Conservation (phyloP, 2,113 vertebrate genomes). For the Trogon surrucura region DNA sequence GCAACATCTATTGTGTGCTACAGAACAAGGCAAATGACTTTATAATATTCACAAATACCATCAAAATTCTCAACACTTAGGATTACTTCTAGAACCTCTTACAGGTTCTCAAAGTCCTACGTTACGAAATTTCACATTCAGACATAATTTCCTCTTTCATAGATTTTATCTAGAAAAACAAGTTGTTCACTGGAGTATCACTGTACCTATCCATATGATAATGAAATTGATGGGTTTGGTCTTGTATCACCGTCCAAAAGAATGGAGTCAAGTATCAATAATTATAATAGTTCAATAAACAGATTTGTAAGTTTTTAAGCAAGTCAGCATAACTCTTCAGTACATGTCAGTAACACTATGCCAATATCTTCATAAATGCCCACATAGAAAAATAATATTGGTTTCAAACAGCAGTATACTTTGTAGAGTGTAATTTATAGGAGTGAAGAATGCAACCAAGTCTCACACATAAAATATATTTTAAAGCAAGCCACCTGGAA, state of each 20-base stretch:
- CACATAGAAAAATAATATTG: not conserved
- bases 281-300: not conserved
- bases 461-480: not conserved
- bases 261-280: not conserved
- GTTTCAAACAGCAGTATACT: not conserved
- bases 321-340: not conserved
- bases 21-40: not conserved
- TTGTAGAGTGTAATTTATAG: not conserved
- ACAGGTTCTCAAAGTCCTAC: not conserved
- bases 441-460: not conserved
- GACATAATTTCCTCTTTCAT: not conserved
- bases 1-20: not conserved
- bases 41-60: not conserved
- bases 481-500: not conserved
- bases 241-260: not conserved
- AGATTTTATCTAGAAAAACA: not conserved
- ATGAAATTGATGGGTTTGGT: not conserved
- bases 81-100: not conserved
- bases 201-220: not conserved
- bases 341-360: not conserved
- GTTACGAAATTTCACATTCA: not conserved
- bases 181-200: not conserved
- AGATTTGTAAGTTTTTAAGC: not conserved
- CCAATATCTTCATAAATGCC: not conserved
- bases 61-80: not conserved